These are phyloP conservation scores for Lichenostomus cassidix DNA, from an alignment of 2,113 vertebrate genomes.

Conservation along the genomic window DNA sequence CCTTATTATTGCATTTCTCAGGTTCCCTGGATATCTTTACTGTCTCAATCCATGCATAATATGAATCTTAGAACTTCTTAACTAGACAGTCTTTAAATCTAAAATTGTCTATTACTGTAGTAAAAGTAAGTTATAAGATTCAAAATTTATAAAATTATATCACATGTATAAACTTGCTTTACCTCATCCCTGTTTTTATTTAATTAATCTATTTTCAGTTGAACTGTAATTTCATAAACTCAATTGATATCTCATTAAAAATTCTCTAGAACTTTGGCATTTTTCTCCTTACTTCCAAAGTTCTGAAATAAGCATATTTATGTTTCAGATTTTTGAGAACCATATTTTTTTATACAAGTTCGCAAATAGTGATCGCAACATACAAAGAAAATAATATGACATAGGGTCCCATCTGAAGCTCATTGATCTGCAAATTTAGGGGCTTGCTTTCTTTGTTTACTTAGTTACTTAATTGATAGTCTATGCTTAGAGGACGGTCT, in stretches of 20 bases:
- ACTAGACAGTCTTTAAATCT: neutral
- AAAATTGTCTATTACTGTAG: neutral
- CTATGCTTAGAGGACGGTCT: accelerated
- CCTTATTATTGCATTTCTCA: accelerated
- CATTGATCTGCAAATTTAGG: neutral
- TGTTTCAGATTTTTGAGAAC: neutral
- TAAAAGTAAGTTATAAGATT: neutral
- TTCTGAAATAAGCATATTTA: neutral
- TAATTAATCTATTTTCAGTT: neutral
- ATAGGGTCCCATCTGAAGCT: neutral
- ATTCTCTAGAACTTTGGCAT: neutral
- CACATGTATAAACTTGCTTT: neutral
- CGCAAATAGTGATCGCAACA: neutral
- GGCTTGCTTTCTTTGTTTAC: neutral
- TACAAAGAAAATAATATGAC: neutral
- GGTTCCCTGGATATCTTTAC: neutral
- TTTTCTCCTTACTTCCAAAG: neutral
- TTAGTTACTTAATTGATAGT: neutral
- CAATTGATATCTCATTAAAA: neutral
- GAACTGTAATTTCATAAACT: neutral
- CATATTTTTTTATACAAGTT: neutral
- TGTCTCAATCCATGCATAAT: neutral
- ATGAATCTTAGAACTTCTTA: neutral
- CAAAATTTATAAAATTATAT: neutral
- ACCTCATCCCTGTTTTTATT: neutral